phyloP scores from a whole-genome alignment of 2,797 vertebrate species.

The Enteromius mattozi region DNA sequence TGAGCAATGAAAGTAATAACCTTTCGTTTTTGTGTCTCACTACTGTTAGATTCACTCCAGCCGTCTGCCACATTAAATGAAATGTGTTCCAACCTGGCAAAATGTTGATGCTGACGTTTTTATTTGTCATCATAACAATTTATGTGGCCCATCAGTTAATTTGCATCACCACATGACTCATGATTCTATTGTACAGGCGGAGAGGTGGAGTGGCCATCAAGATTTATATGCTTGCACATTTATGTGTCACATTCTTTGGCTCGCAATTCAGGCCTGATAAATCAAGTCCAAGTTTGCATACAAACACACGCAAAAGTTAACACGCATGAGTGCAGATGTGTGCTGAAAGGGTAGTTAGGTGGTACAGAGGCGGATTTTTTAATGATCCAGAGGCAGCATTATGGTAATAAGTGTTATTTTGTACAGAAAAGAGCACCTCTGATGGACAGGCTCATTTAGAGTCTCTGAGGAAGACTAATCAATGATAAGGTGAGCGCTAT shows the following conservation, averaged over 20 bases:
- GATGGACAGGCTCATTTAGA: slow-evolving; percentile 16
- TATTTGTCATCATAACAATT: slow-evolving; percentile 65
- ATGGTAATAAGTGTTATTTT: slow-evolving; percentile 18
- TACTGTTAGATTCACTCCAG: background rate
- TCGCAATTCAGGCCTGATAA: slow-evolving; percentile 28
- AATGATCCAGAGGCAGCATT: background rate
- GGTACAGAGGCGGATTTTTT: background rate
- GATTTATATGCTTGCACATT: slow-evolving; percentile 62
- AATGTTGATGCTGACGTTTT: slow-evolving; percentile 53
- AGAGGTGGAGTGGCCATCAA: slow-evolving; percentile 61
- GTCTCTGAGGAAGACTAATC: slow-evolving; percentile 9
- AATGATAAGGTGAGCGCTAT: slow-evolving; percentile 6
- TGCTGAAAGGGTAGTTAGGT: background rate
- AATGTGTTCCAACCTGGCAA: slow-evolving; percentile 25
- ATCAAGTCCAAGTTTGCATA: slow-evolving; percentile 19
- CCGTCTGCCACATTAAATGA: slow-evolving; percentile 16
- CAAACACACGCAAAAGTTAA: slow-evolving; percentile 11
- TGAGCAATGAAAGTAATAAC: background rate
- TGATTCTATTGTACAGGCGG: slow-evolving; percentile 61
- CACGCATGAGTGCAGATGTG: background rate
- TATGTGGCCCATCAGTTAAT: slow-evolving; percentile 65
- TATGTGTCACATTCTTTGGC: slow-evolving; percentile 64
- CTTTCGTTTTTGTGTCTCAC: background rate
- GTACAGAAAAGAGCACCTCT: slow-evolving; percentile 15
- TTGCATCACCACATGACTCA: slow-evolving; percentile 68